Percentiles rank a stretch among this genome's conserved stretches.
Conservation (phyloP, 2,888 invertebrate species). For the Chrysodeixis includens region DNA sequence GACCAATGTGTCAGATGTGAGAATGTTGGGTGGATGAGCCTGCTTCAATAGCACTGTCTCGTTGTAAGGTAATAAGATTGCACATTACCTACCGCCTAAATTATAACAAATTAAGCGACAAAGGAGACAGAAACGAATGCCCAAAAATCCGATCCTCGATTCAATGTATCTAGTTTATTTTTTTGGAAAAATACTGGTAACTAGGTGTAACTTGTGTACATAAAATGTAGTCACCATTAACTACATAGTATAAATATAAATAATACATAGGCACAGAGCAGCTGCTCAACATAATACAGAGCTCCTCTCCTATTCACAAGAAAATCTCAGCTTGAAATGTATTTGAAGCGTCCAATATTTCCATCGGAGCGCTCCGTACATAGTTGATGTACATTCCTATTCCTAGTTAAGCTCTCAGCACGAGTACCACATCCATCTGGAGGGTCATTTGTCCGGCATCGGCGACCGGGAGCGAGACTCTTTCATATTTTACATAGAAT, state of each 20-base stretch:
- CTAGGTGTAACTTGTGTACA: neutral
- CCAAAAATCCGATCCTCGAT: no score
- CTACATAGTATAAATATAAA: neutral
- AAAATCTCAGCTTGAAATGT: conserved; percentile 30
- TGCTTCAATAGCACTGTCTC: conserved; percentile 13
- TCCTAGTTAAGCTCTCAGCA: conserved; percentile 54
- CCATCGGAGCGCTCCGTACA: conserved; percentile 24
- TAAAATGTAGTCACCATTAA: neutral
- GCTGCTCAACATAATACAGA: conserved; percentile 1
- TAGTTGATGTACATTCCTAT: conserved; percentile 51
- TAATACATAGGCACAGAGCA: conserved; percentile 5
- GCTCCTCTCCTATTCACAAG: conserved; percentile 10
- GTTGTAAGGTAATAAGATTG: neutral
- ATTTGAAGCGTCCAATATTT: conserved; percentile 34
- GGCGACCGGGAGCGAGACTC: conserved; percentile 69
- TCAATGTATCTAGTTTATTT: no score
- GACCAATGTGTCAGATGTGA: conserved; percentile 73
- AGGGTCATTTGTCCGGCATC: conserved; percentile 63
- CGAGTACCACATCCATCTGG: conserved; percentile 75
- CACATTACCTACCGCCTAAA: neutral
- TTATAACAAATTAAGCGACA: no score
- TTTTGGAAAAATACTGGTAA: neutral
- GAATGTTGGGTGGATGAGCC: conserved; percentile 66
- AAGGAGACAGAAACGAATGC: no score
- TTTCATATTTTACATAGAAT: conserved; percentile 89